Evolutionary conservation across 2,797 vertebrate species (phyloP), one percentile per base, ranked within the genome.

Genomic region (Bradypus variegatus): DNA sequence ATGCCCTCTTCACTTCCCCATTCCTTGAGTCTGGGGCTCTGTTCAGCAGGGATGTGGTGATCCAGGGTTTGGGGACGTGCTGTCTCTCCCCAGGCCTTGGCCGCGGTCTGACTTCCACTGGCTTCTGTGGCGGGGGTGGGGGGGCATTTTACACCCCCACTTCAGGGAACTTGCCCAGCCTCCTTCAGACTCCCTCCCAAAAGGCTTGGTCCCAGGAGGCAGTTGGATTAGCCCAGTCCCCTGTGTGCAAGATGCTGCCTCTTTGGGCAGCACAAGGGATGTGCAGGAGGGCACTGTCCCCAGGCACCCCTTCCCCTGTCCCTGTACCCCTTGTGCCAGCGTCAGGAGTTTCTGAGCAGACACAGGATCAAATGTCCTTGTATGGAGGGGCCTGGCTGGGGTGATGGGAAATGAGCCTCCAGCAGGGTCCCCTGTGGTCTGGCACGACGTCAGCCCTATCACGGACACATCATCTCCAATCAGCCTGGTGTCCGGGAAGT

Each of bases 281-380:
- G 45, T 36, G 36, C n/a, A 25, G 50, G 67, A 25, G 38, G 73
- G 27, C 36, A 19, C 38, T 16, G 31, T 48, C 45, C 48, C 48
- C 81, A 81, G 33, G 25, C 45, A 53, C 31, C 41, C 13, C 69
- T n/a, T 31, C 60, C 21, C 60, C 29, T 27, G 25, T 58, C 9
- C 64, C 36, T 6, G 10, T 13, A 19, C 0, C 2, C 25, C 31
- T 38, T 18, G 19, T 6, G 0, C 18, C 25, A 70, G 53, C 9
- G 36, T 36, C 18, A 16, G 62, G 58, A 6, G 45, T 38, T 77
- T 76, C 83, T 0, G 0, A 70, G 36, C 8, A 23, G 67, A 64
- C 16, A 12, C 41, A 41, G 69, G 73, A 48, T 14, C 18, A 50
- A 41, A 11, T 33, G 45, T 1, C 3, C 3, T 12, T 64, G n/a